Evolutionary conservation across 2,888 invertebrate genomes (phyloP), one percentile per base, ranked within the genome.

Genomic region (Asteroscopus sphinx): DNA sequence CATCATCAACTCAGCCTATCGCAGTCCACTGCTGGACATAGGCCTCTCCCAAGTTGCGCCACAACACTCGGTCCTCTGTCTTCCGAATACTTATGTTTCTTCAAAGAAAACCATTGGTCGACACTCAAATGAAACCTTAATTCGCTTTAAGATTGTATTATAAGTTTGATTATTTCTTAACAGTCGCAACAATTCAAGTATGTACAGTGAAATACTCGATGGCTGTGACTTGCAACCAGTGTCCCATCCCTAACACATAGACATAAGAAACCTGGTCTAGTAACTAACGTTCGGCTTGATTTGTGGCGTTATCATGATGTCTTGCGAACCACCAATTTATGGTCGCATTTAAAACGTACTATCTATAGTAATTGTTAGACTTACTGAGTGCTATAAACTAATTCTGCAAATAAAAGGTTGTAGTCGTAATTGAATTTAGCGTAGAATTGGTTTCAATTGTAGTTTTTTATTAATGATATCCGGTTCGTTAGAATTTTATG

Each of bases 281-380:
- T 88, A 89, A 88, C 89, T 88, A 88, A 85, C 82, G 82, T 78
- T 77, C 74, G 71, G 73, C 84, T 88, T 90, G 88, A 90, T 90
- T 89, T 89, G 89, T 88, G 81, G 85, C 82, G 82, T 85, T 88
- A 88, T 88, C 87, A 82, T 80, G 81, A 79, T 80, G 83, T 83
- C 87, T 76, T 73, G 77, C 72, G 67, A 70, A 80, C 77, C 73
- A 70, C 76, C 78, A 80, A 88, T 89, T 89, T 88, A 88, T 89
- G 64, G 85, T 70, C 62, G 75, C 76, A 75, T 81, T 84, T 84
- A 81, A 83, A 79, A 76, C 69, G 56, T 68, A 52, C 68, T 67
- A 62, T 61, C 68, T 75, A 74, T 75, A 67, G 72, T 67, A 68
- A 77, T 77, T 76, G 73, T 73, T 68, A 70, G 62, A 30, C 67